Evolutionary conservation across 2,113 vertebrate genomes (phyloP), one percentile per base, ranked within the genome.

Genomic region (Leptobrachium ailaonicum): DNA sequence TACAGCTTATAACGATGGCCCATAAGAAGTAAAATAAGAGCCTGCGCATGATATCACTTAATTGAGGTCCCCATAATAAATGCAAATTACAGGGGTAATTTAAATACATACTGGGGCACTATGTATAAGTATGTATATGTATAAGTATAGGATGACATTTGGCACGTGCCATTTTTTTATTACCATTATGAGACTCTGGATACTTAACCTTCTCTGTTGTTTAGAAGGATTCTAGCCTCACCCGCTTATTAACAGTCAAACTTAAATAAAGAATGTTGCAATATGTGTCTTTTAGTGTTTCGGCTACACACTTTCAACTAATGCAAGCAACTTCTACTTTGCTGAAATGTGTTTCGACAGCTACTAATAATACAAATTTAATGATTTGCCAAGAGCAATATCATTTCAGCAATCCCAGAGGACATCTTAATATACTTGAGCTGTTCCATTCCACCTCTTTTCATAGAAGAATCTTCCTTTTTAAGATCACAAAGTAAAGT

Each of bases 341-440:
- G 64, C 11, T 1, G 58, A 32, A 6, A 41, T 67, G 0, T 11
- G 50, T 4, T 20, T 47, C 71, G 6, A 41, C 75, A 80, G 78
- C 14, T 71, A 20, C 1, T 5, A 47, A 71, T 85, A 77, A 75
- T 53, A 66, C 12, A 63, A 63, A 11, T 77, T 44, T 47, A 80
- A 73, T 62, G 79, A 71, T n/a, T 32, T 74, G 66, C n/a, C 3
- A 82, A 80, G 73, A 85, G 45, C 4, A 77, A 41, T 12, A 7
- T 73, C 54, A 77, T 80, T 53, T 6, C 70, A 64, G 9, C 69
- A 41, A 63, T 67, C 68, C 53, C 50, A 13, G 47, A 4, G 70
- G 63, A 73, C n/a, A 42, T 10, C 41, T 43, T 47, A 56, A 8
- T 12, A 3, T 84, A 73, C 45, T 79, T 54, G 43, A 79, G 69